These are phyloP conservation scores for Anastatus disparis DNA, from an alignment of 1,140 invertebrate genomes.

Conservation along the genomic window DNA sequence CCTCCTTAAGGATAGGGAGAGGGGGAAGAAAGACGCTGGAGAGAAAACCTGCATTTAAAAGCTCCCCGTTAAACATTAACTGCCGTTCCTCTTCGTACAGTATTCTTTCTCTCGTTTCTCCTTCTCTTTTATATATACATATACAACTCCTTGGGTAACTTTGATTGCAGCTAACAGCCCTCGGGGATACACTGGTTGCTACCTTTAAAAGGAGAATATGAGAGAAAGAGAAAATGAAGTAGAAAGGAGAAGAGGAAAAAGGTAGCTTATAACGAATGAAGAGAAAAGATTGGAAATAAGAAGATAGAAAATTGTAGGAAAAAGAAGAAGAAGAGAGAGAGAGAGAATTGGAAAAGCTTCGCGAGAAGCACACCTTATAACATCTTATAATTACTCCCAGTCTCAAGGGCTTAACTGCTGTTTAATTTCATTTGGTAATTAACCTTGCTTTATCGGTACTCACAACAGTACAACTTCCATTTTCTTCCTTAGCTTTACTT, in stretches of 20 bases:
- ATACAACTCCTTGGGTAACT: conserved; percentile 64
- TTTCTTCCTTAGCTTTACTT: conserved; percentile 21
- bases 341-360: neutral
- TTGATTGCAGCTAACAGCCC: conserved; percentile 66
- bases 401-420: conserved; percentile 61
- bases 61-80: conserved; percentile 66
- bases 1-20: conserved; percentile 37
- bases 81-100: conserved; percentile 62
- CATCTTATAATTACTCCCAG: conserved; percentile 64
- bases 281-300: neutral
- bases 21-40: conserved; percentile 36
- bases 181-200: conserved; percentile 38
- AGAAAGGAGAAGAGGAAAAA: neutral
- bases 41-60: conserved; percentile 61
- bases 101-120: no score
- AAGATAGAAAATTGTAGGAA: neutral
- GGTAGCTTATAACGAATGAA: conserved; percentile 3
- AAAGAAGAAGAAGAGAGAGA: conserved; percentile 19
- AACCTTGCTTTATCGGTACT: conserved; percentile 59
- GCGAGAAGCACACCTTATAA: conserved; percentile 54
- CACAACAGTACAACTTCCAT: conserved; percentile 48
- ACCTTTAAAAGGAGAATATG: conserved; percentile 36
- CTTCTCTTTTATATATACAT: no score
- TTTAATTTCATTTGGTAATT: conserved; percentile 65
- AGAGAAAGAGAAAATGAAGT: neutral